Evolutionary conservation across 2,888 invertebrate genomes (phyloP).

Genomic region (Rosalia funebris): DNA sequence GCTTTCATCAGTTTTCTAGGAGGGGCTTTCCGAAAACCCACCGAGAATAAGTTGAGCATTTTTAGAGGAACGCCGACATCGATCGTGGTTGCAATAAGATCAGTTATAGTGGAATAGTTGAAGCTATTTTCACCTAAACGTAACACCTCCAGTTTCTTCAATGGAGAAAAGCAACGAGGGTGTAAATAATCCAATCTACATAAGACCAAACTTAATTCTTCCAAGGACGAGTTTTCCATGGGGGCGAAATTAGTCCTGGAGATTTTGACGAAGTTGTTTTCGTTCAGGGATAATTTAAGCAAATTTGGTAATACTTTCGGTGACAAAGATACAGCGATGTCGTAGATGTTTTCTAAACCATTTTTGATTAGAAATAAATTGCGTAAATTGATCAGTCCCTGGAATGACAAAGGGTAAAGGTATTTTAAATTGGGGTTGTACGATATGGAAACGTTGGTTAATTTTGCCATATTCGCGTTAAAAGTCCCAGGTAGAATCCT

Average conservation of each 20-base stretch:
- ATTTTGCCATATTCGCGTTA: conserved; percentile 61
- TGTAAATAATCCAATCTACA: conserved; percentile 69
- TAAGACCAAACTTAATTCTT: conserved; percentile 65
- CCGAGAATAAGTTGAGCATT: conserved; percentile 66
- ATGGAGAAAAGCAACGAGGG: conserved; percentile 65
- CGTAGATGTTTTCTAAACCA: conserved; percentile 65
- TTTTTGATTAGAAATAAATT: conserved; percentile 69
- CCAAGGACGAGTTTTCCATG: conserved; percentile 64
- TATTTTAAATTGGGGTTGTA: conserved; percentile 66
- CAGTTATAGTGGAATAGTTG: conserved; percentile 62
- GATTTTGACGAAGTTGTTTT: conserved; percentile 67
- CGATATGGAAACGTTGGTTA: conserved; percentile 68
- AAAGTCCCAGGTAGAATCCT: conserved; percentile 67
- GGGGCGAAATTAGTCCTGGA: conserved; percentile 63
- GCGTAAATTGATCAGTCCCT: conserved; percentile 66
- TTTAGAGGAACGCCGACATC: conserved; percentile 63
- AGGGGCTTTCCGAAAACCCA: conserved; percentile 67
- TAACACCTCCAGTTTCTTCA: conserved; percentile 64
- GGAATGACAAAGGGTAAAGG: conserved; percentile 65
- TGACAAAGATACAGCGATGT: conserved; percentile 63
- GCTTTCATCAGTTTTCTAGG: conserved; percentile 65
- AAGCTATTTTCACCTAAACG: conserved; percentile 69
- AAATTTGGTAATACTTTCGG: conserved; percentile 65
- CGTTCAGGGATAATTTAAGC: conserved; percentile 65
- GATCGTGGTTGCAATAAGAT: conserved; percentile 62